A percentile compares a stretch with the other conserved stretches of the same genome.
These are phyloP conservation scores for Sipha flava DNA, from an alignment of 1,140 invertebrate genomes.

Conservation along the genomic window DNA sequence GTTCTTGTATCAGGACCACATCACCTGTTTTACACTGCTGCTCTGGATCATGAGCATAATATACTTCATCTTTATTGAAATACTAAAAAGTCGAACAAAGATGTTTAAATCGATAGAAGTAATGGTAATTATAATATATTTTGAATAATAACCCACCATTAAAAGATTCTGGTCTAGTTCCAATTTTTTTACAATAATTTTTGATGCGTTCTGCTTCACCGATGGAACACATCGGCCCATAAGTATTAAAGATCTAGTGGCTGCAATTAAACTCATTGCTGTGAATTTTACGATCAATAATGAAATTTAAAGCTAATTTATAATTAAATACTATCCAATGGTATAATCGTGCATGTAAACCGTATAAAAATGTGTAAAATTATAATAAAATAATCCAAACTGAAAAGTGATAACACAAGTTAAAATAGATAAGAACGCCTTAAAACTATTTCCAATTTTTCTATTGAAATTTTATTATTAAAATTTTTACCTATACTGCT, in stretches of 20 bases:
- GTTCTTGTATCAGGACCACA: slow-evolving; percentile 63
- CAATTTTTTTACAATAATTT: slow-evolving; percentile 60
- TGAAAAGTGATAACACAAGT: no score
- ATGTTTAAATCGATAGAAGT: slow-evolving; percentile 8
- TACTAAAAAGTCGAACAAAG: slow-evolving; percentile 55
- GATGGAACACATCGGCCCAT: slow-evolving; percentile 64
- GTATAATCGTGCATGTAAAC: no score
- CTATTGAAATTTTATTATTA: no score
- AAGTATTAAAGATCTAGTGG: neutral
- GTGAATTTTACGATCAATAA: neutral
- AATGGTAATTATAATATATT: neutral
- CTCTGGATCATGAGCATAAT: slow-evolving; percentile 67
- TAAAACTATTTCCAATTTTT: no score
- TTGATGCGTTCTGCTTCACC: slow-evolving; percentile 62
- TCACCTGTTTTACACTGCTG: slow-evolving; percentile 71
- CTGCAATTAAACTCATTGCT: neutral
- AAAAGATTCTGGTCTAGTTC: slow-evolving; percentile 58
- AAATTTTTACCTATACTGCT: no score
- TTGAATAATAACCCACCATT: slow-evolving; percentile 50
- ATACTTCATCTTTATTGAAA: slow-evolving; percentile 59
- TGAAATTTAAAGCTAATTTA: no score
- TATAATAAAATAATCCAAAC: no score
- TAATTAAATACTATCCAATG: no score
- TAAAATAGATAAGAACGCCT: no score
- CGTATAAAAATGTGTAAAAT: no score